Evolutionary conservation across 2,113 vertebrate species (phyloP).

Genomic region (Notarius quadriscutis): DNA sequence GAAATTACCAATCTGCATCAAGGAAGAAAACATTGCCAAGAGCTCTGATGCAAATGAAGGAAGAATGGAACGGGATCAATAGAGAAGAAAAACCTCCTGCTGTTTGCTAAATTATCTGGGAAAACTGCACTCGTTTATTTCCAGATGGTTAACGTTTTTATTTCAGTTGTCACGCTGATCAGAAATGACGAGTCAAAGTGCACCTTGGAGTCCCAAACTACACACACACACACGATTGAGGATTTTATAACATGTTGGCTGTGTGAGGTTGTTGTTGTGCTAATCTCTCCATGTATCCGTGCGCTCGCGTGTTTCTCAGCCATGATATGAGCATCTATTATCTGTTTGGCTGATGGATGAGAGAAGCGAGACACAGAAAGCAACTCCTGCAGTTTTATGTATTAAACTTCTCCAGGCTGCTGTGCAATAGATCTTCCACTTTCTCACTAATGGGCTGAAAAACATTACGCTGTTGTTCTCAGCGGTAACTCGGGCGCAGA

Average conservation of each 20-base stretch:
- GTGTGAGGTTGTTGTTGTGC: conserved; percentile 9
- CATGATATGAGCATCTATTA: conserved; percentile 58
- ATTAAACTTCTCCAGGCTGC: conserved; percentile 56
- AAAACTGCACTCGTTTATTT: conserved; percentile 44
- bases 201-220: conserved; percentile 32
- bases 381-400: conserved; percentile 54
- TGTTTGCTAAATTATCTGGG: conserved; percentile 49
- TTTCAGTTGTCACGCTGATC: conserved; percentile 44
- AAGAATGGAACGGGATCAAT: conserved; percentile 40
- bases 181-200: conserved; percentile 43
- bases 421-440: conserved; percentile 46
- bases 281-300: conserved; percentile 51
- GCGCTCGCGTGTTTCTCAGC: conserved; percentile 43
- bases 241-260: too few relatives aligned
- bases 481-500: conserved; percentile 15
- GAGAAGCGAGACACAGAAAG: conserved; percentile 36
- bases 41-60: conserved; percentile 48
- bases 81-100: conserved; percentile 47
- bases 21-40: conserved; percentile 42
- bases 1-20: conserved; percentile 31
- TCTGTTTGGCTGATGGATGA: conserved; percentile 57
- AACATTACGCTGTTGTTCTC: conserved; percentile 34
- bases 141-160: conserved; percentile 55
- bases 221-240: neutral
- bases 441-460: conserved; percentile 27